Percentiles rank a stretch among this genome's conserved stretches.
These are phyloP conservation scores for Knipowitschia caucasica DNA, from an alignment of 2,797 vertebrate species.

Conservation along the genomic window DNA sequence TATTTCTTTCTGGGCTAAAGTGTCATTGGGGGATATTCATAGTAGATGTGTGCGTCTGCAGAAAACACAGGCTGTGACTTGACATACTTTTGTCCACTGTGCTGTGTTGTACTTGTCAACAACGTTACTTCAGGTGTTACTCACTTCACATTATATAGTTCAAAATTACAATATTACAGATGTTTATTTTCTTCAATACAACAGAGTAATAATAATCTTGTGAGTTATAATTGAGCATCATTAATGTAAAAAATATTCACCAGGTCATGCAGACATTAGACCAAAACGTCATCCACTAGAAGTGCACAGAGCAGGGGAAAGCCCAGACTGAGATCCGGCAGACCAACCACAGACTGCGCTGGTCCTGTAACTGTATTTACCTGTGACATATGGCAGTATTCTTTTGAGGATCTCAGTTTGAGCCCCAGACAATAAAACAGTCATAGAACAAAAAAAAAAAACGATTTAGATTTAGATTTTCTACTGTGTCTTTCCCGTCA, in stretches of 20 bases:
- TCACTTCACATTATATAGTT: slow-evolving; percentile 76
- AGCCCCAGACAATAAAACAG: slow-evolving; percentile 79
- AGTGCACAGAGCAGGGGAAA: slow-evolving; percentile 72
- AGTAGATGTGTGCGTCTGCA: slow-evolving; percentile 13
- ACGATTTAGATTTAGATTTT: slow-evolving; percentile 64
- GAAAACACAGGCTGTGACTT: slow-evolving; percentile 26
- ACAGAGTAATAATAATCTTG: slow-evolving; percentile 73
- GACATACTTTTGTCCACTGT: slow-evolving; percentile 62
- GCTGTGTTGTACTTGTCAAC: slow-evolving; percentile 65
- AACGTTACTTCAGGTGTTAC: slow-evolving; percentile 71
- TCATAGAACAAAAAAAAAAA: slow-evolving; percentile 81
- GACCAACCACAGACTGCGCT: slow-evolving; percentile 18
- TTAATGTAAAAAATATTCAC: slow-evolving; percentile 82
- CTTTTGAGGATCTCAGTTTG: slow-evolving; percentile 68
- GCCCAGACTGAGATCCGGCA: slow-evolving; percentile 70
- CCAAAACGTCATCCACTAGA: slow-evolving; percentile 77
- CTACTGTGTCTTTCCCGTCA: slow-evolving; percentile 52
- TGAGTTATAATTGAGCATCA: slow-evolving; percentile 74
- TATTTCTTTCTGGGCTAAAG: slow-evolving; percentile 5
- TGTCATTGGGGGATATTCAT: slow-evolving; percentile 6
- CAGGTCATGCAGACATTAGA: slow-evolving; percentile 84
- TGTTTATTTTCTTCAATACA: slow-evolving; percentile 68
- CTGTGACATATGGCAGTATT: slow-evolving; percentile 16
- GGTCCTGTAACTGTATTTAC: no score
- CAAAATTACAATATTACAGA: slow-evolving; percentile 73